These are phyloP conservation scores for Habroteleia sp. DNA, from an alignment of 2,888 invertebrate species.

Conservation along the genomic window DNA sequence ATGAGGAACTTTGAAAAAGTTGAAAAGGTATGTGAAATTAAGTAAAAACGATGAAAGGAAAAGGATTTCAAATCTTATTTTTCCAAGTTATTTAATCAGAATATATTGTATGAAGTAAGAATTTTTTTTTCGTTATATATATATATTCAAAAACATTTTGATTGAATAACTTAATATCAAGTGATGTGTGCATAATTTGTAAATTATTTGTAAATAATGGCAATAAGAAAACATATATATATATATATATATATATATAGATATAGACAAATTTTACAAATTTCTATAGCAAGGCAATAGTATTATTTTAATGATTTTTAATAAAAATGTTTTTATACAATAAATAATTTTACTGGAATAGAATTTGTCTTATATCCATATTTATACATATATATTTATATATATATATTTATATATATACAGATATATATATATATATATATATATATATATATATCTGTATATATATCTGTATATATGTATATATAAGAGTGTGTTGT, in stretches of 20 bases:
- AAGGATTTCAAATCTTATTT: conserved; percentile 45
- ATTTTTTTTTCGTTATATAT: not conserved
- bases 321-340: too few relatives aligned
- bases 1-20: conserved; percentile 98
- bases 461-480: conserved; percentile 41
- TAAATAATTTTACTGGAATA: too few relatives aligned
- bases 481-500: conserved; percentile 59
- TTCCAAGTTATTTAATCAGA: conserved; percentile 51
- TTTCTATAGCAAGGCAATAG: too few relatives aligned
- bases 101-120: not conserved
- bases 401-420: conserved; percentile 49
- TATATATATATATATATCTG: conserved; percentile 63
- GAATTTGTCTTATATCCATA: not conserved
- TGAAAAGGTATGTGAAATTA: conserved; percentile 92
- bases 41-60: conserved; percentile 15
- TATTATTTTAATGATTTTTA: too few relatives aligned
- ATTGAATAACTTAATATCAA: conserved; percentile 66
- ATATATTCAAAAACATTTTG: conserved; percentile 55
- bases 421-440: conserved; percentile 31
- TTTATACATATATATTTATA: conserved; percentile 37
- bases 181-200: conserved; percentile 27
- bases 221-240: conserved; percentile 56
- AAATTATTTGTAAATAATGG: conserved; percentile 51
- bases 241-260: too few relatives aligned
- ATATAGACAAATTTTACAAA: too few relatives aligned